Percentiles rank a stretch among this genome's conserved stretches.
phyloP scores from a whole-genome alignment of 2,797 vertebrate species.

The Petrocephalus sullivani region DNA sequence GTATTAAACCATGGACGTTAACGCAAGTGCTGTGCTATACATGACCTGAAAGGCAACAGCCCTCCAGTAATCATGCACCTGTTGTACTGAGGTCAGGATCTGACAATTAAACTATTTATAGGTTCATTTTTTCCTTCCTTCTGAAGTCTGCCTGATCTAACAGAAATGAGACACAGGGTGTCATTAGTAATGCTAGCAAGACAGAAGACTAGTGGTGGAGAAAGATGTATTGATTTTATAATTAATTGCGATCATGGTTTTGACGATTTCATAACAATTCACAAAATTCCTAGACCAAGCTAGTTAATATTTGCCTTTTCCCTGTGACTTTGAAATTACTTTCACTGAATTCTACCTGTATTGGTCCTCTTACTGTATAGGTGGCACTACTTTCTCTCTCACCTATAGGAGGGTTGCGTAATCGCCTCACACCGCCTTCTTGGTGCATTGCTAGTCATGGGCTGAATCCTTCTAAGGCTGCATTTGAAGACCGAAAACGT shows the following conservation, averaged over 20 bases:
- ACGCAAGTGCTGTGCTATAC: neutral
- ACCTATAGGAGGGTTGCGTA: neutral
- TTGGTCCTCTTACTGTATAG: neutral
- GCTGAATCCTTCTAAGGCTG: neutral
- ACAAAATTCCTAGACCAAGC: neutral
- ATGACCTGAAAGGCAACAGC: neutral
- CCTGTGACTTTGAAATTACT: neutral
- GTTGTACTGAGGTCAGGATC: conserved; percentile 59
- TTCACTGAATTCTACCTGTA: neutral
- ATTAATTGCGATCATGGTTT: neutral
- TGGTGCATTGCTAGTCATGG: neutral
- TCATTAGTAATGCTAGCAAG: neutral
- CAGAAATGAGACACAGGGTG: neutral
- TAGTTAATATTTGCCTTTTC: neutral
- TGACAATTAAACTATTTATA: neutral
- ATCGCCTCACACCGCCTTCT: neutral
- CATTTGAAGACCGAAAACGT: neutral
- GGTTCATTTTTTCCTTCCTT: neutral
- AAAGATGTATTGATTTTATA: neutral
- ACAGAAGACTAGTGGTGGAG: neutral
- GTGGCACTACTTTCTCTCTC: neutral
- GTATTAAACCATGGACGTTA: neutral
- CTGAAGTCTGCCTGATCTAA: neutral
- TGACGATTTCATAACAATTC: neutral
- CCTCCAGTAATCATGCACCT: conserved; percentile 4